Conservation (phyloP, 2,888 invertebrate genomes). For the Bugulina stolonifera region DNA sequence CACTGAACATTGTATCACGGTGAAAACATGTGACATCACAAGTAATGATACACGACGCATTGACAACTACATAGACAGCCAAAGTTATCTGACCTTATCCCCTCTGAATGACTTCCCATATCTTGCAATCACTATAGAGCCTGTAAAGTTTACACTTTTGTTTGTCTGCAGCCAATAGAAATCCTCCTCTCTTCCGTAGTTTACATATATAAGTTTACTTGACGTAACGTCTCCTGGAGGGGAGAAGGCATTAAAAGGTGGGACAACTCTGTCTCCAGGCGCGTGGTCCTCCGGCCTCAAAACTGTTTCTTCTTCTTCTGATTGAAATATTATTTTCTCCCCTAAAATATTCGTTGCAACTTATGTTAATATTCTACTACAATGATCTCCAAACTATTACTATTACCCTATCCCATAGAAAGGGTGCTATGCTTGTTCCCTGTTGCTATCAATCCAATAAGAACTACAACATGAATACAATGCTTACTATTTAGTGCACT, state of each 20-base stretch:
- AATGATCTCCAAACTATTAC: too few species aligned
- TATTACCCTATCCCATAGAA: too few species aligned
- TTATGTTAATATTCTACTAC: too few species aligned
- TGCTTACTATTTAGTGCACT: too few species aligned
- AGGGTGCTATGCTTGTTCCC: too few species aligned
- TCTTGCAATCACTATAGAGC: conserved; percentile 55
- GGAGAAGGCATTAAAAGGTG: conserved; percentile 45
- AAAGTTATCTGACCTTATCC: conserved; percentile 51
- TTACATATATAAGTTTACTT: conserved; percentile 51
- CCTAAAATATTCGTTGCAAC: too few species aligned
- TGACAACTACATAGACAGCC: too few species aligned
- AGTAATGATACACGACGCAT: too few species aligned
- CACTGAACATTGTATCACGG: too few species aligned
- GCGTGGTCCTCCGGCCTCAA: conserved; percentile 38
- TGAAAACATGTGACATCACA: too few species aligned
- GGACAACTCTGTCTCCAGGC: conserved; percentile 35
- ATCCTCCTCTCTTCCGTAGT: conserved; percentile 54
- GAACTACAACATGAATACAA: too few species aligned
- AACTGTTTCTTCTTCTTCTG: conserved; percentile 34
- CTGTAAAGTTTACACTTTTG: conserved; percentile 44
- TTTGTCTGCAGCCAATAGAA: conserved; percentile 43
- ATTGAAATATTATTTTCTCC: neutral
- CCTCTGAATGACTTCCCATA: conserved; percentile 56
- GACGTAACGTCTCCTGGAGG: conserved; percentile 33
- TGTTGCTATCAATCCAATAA: too few species aligned